Percentiles rank a stretch among this genome's conserved stretches.
Evolutionary conservation across 2,113 vertebrate species (phyloP).

Genomic region (Carassius carassius): DNA sequence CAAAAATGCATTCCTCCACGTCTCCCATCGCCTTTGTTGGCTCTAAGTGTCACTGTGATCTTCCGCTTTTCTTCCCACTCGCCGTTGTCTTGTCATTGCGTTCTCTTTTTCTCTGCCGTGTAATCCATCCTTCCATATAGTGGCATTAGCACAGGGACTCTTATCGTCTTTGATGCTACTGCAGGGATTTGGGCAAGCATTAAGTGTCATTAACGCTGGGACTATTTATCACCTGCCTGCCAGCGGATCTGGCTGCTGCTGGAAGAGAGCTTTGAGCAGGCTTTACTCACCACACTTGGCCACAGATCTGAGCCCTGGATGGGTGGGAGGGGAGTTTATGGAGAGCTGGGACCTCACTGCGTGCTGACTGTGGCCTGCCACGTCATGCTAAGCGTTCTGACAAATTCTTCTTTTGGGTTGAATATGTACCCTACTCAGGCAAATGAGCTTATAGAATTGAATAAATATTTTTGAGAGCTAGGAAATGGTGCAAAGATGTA

Average conservation of each 20-base stretch:
- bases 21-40: constrained; percentile 50
- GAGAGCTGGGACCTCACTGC: not conserved
- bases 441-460: constrained; percentile 3
- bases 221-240: constrained; percentile 76
- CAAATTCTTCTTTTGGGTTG: not conserved
- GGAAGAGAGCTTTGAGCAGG: constrained; percentile 60
- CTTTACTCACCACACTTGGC: constrained; percentile 68
- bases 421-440: not conserved
- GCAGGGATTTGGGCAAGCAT: constrained; percentile 67
- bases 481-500: not conserved
- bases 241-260: constrained; percentile 40
- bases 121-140: constrained; percentile 62
- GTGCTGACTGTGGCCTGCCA: constrained; percentile 20
- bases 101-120: constrained; percentile 42
- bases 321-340: not conserved
- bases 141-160: constrained; percentile 61
- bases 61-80: constrained; percentile 50
- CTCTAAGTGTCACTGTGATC: constrained; percentile 60
- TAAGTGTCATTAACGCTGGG: constrained; percentile 74
- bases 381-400: constrained; percentile 25
- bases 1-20: constrained; percentile 48
- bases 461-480: not conserved
- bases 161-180: constrained; percentile 66
- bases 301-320: constrained; percentile 54
- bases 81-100: constrained; percentile 36